phyloP scores from a whole-genome alignment of 2,113 vertebrate genomes.

The Barnardius zonarius region DNA sequence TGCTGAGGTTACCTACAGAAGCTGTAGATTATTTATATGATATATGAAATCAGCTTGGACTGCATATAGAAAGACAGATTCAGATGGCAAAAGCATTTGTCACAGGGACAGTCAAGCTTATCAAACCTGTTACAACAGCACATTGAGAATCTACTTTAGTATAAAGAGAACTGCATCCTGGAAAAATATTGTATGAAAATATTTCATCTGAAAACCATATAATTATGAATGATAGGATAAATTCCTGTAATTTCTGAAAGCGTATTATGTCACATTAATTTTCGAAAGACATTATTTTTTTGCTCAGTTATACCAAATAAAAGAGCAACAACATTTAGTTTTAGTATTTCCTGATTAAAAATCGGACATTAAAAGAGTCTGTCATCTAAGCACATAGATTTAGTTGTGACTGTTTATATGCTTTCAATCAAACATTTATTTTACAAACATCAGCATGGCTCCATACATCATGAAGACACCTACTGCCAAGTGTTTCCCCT shows the following conservation, averaged over 20 bases:
- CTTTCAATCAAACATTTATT: slow-evolving; percentile 14
- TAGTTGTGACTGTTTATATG: background rate
- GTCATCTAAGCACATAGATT: background rate
- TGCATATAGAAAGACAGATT: background rate
- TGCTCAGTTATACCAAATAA: background rate
- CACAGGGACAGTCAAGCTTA: background rate
- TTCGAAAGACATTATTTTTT: background rate
- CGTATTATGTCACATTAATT: background rate
- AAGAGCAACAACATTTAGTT: background rate
- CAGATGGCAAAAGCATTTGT: background rate
- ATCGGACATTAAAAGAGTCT: background rate
- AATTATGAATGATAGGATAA: background rate
- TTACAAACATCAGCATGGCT: background rate
- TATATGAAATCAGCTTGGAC: background rate
- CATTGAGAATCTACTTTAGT: background rate
- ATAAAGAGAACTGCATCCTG: background rate
- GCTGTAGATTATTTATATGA: background rate
- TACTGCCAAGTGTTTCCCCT: background rate
- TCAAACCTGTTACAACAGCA: background rate
- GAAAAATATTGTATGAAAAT: background rate
- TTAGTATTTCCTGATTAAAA: background rate
- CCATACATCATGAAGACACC: too few relatives aligned
- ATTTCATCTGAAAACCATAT: background rate
- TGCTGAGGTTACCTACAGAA: background rate
- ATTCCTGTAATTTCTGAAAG: background rate